Conservation (phyloP, 2,797 vertebrate genomes). For the Mastacembelus armatus region DNA sequence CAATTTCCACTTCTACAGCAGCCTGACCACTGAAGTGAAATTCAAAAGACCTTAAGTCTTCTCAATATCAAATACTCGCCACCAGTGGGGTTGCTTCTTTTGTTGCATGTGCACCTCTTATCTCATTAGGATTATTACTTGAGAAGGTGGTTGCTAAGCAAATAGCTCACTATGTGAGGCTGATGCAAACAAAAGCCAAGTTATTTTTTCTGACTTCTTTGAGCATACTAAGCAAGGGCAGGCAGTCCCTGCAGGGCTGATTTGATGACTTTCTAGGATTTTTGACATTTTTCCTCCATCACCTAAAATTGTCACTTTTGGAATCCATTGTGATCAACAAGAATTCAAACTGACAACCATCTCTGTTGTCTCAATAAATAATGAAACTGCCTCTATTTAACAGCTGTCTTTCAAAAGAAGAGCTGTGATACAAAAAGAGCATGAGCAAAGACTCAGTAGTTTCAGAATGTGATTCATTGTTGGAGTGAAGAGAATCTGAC, state of each 20-base stretch:
- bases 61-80: too few species aligned
- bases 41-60: too few species aligned
- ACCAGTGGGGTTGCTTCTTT: too few species aligned
- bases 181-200: not conserved
- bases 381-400: not conserved
- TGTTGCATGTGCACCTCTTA: too few species aligned
- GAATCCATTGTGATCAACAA: not conserved
- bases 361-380: not conserved
- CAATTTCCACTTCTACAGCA: constrained; percentile 23
- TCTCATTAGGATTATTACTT: too few species aligned
- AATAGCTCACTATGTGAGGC: too few species aligned
- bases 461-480: not conserved
- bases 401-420: not conserved
- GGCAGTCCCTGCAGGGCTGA: too few species aligned
- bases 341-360: not conserved
- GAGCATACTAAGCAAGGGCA: not conserved
- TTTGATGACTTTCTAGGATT: not conserved
- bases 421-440: not conserved
- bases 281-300: not conserved
- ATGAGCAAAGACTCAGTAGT: not conserved
- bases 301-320: not conserved
- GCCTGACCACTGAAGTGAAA: constrained; percentile 2
- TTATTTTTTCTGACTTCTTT: not conserved
- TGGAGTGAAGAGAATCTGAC: not conserved
- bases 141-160: too few species aligned